A percentile compares a stretch with the other conserved stretches of the same genome.
phyloP scores from a whole-genome alignment of 2,888 invertebrate species.

The Seira ritae region DNA sequence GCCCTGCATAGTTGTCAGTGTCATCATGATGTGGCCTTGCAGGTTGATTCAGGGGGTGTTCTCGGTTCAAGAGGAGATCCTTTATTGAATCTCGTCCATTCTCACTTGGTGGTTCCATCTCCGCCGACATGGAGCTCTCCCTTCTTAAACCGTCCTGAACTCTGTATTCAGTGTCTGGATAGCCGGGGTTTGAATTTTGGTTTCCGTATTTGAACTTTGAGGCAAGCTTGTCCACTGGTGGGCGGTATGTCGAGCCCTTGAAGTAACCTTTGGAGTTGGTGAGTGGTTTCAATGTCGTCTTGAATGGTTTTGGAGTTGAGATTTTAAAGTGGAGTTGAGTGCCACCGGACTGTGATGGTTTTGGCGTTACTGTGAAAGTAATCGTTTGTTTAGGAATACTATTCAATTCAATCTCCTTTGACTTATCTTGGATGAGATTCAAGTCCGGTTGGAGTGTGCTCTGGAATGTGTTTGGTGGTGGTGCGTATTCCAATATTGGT shows the following conservation, averaged over 20 bases:
- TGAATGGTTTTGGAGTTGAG: constrained; percentile 64
- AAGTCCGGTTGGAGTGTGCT: constrained; percentile 41
- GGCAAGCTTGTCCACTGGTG: constrained; percentile 48
- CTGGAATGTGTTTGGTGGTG: constrained; percentile 64
- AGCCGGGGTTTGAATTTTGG: constrained; percentile 51
- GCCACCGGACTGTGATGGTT: constrained; percentile 54
- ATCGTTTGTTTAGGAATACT: constrained; percentile 63
- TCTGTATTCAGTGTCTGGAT: constrained; percentile 69
- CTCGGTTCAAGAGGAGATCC: constrained; percentile 42
- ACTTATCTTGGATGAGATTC: constrained; percentile 47
- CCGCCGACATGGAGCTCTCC: constrained; percentile 48
- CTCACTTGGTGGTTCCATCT: constrained; percentile 47
- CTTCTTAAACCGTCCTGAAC: constrained; percentile 48
- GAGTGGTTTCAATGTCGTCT: constrained; percentile 38
- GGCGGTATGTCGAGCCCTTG: constrained; percentile 57
- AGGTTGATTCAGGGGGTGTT: constrained; percentile 43
- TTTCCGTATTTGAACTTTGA: constrained; percentile 41
- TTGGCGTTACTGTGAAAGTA: constrained; percentile 63
- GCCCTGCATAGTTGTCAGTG: constrained; percentile 49
- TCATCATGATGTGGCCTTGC: constrained; percentile 40
- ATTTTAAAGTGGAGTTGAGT: constrained; percentile 63
- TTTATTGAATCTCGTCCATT: constrained; percentile 35
- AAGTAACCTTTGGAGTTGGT: constrained; percentile 55
- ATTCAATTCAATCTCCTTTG: constrained; percentile 29
- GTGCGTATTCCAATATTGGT: constrained; percentile 65